phyloP scores from a whole-genome alignment of 2,888 invertebrate genomes.

The Hydrotaea cyrtoneurina region DNA sequence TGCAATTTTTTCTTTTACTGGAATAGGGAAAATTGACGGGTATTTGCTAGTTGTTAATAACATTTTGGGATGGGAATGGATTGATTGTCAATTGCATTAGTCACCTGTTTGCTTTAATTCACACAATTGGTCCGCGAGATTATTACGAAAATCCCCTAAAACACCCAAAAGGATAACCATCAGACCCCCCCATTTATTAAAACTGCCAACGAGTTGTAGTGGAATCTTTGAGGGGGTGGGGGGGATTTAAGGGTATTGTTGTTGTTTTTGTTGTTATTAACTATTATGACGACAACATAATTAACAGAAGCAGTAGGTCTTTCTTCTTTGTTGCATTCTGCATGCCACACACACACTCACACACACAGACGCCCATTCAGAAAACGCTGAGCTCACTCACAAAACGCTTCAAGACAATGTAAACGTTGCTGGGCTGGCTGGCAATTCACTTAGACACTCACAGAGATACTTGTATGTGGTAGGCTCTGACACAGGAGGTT shows the following conservation, averaged over 20 bases:
- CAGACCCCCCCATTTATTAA: not conserved
- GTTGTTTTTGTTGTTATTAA: slow-evolving; percentile 4
- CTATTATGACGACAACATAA: slow-evolving; percentile 62
- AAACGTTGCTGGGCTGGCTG: not conserved
- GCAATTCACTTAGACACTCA: not conserved
- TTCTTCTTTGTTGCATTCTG: slow-evolving; percentile 23
- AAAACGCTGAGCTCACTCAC: too few relatives aligned
- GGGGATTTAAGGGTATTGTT: not conserved
- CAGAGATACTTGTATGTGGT: slow-evolving; percentile 14
- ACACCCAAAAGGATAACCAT: too few relatives aligned
- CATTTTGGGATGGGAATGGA: too few relatives aligned
- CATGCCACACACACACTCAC: not conserved
- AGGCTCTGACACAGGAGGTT: slow-evolving; percentile 45
- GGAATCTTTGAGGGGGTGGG: not conserved
- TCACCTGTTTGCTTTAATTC: too few relatives aligned
- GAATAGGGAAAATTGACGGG: too few relatives aligned
- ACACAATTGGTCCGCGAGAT: too few relatives aligned
- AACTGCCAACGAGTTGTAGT: not conserved
- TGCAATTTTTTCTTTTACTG: too few relatives aligned
- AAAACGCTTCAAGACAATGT: not conserved
- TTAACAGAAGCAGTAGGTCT: slow-evolving; percentile 51
- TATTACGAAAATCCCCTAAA: too few relatives aligned
- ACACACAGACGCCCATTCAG: not conserved
- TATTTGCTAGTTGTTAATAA: too few relatives aligned
- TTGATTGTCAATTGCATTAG: too few relatives aligned